phyloP scores from a whole-genome alignment of 2,113 vertebrate species.

The Thamnophis sirtalis region DNA sequence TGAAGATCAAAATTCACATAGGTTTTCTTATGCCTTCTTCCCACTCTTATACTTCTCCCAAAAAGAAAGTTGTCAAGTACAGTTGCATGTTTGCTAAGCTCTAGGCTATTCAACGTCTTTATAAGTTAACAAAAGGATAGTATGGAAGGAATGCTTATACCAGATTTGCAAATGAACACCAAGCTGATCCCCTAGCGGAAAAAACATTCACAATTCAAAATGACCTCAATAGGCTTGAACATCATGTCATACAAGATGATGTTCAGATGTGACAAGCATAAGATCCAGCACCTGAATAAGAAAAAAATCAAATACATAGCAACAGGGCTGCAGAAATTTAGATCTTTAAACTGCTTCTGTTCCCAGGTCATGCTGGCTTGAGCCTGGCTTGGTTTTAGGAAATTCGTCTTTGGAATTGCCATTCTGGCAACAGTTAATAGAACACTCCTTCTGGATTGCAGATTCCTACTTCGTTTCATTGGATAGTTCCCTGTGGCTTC shows the following conservation, averaged over 20 bases:
- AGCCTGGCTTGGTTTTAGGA: background rate
- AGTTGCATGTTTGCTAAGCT: background rate
- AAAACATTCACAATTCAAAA: background rate
- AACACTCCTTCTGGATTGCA: background rate
- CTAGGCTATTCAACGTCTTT: background rate
- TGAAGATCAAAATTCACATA: background rate
- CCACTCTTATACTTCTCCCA: background rate
- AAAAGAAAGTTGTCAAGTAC: background rate
- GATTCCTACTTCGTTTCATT: background rate
- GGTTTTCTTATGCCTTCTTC: background rate
- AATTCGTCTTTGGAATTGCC: background rate
- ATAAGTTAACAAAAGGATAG: background rate
- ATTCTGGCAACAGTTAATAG: background rate
- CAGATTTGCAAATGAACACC: background rate
- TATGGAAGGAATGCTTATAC: background rate
- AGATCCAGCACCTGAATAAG: background rate
- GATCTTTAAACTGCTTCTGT: background rate
- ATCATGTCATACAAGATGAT: background rate
- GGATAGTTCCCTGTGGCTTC: background rate
- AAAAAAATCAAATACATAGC: background rate
- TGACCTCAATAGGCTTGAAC: background rate
- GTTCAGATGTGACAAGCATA: background rate
- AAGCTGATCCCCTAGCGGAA: background rate
- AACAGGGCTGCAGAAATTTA: background rate
- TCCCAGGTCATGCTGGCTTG: background rate